Base-by-base conservation (phyloP, 2,888 invertebrate species). In the Spilarctia lutea region DNA sequence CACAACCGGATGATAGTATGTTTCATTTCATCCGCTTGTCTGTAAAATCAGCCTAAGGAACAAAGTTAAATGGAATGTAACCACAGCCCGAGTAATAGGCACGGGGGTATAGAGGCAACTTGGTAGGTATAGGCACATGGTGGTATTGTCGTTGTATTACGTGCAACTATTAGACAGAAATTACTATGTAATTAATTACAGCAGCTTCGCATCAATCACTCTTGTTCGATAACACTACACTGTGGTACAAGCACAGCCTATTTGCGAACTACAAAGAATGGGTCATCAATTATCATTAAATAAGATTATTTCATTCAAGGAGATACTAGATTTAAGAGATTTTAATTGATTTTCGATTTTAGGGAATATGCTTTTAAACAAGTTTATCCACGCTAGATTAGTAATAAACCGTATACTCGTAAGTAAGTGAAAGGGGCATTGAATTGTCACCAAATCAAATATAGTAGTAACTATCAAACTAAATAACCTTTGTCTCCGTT, bases 31-130 rank as follows among this genome's bases (percentile, higher is more conserved):
- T 30, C 20, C 30, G 56, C 71, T 56, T 39, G 60, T 70, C 42
- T 68, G 74, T 76, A 77, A 52, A 74, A 35, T 35, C 65, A 75
- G 67, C 80, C 79, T 82, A 71, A 81, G 72, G 69, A 76, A 66
- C 74, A 85, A 90, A 90, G 88, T 92, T 90, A 90, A 91, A 91
- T 91, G 90, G 89, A 90, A 90, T 90, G 86, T 88, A 83, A 91
- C 91, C 90, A 86, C 91, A 89, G 71, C 71, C 75, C 73, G 72
- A 81, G 79, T 86, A 85, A 84, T 82, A 77, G 80, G 74, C 72
- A 78, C 78, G 74, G 52, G 71, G 69, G 68, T 68, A 73, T 69
- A 71, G 72, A 81, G 30, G 68, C 76, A 68, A 78, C 66, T 65
- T 60, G 68, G 71, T 70, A 48, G 13, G 33, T 75, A 68, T 39